These are phyloP conservation scores for Echiichthys vipera DNA, from an alignment of 2,797 vertebrate genomes.

Conservation along the genomic window DNA sequence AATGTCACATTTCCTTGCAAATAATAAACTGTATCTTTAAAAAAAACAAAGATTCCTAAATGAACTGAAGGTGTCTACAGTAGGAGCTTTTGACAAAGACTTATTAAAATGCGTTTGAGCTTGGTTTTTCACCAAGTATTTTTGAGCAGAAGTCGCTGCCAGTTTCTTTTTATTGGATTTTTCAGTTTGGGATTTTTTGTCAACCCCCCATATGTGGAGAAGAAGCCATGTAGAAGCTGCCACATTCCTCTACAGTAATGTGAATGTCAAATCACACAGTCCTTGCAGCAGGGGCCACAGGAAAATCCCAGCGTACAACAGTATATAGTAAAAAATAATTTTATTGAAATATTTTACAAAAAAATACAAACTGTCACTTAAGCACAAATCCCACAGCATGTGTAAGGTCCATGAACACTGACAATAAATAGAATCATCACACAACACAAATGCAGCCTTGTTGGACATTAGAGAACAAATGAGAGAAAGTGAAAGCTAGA, in stretches of 20 bases:
- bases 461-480: conserved; percentile 49
- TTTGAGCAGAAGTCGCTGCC: not conserved
- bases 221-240: too few species aligned
- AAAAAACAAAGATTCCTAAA: too few species aligned
- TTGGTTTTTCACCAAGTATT: not conserved
- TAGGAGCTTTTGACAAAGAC: not conserved
- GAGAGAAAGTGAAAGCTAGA: conserved; percentile 24
- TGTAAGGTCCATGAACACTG: conserved; percentile 62
- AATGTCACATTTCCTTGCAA: too few species aligned
- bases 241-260: not conserved
- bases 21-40: too few species aligned
- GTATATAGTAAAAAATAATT: conserved; percentile 68
- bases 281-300: not conserved
- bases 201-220: too few species aligned
- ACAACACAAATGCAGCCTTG: conserved; percentile 63
- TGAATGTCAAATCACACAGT: not conserved
- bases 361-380: conserved; percentile 71
- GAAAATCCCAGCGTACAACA: not conserved
- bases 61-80: not conserved
- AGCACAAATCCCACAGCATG: conserved; percentile 70
- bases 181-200: not conserved
- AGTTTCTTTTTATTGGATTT: not conserved
- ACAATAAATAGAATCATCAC: conserved; percentile 76
- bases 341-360: conserved; percentile 78
- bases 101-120: not conserved